These are phyloP conservation scores for Aphelinus certus DNA, from an alignment of 1,140 invertebrate species.

Conservation along the genomic window DNA sequence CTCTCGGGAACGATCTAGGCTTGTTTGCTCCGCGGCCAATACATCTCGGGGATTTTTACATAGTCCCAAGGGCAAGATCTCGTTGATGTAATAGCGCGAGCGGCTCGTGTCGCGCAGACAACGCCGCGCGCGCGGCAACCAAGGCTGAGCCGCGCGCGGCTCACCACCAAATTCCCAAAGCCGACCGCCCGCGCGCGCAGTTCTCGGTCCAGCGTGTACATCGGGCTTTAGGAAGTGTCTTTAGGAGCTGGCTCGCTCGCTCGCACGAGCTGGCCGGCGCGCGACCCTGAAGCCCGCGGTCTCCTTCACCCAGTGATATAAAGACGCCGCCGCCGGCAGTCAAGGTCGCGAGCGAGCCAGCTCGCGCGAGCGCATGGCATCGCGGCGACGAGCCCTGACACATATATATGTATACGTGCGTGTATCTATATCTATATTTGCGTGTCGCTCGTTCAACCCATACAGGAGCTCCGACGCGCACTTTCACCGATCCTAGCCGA, in stretches of 20 bases:
- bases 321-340: slow-evolving; percentile 32
- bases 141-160: no score
- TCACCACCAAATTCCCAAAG: no score
- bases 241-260: no score
- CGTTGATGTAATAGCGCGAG: slow-evolving; percentile 20
- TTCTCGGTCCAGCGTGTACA: no score
- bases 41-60: slow-evolving; percentile 14
- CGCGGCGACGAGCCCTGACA: slow-evolving; percentile 54
- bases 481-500: no score
- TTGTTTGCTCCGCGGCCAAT: no score
- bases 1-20: no score
- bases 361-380: slow-evolving; percentile 37
- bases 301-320: slow-evolving; percentile 42
- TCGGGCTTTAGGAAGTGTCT: slow-evolving; percentile 47
- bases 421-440: no score
- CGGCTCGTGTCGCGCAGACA: neutral
- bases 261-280: slow-evolving; percentile 36
- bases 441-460: no score
- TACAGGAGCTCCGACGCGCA: no score
- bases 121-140: neutral
- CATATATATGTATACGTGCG: slow-evolving; percentile 45
- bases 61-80: slow-evolving; percentile 14
- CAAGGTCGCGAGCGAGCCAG: slow-evolving; percentile 23
- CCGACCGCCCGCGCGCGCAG: no score
- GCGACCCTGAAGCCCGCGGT: slow-evolving; percentile 52